These are phyloP conservation scores for Leistus spinibarbis DNA, from an alignment of 2,888 invertebrate species.

Conservation along the genomic window DNA sequence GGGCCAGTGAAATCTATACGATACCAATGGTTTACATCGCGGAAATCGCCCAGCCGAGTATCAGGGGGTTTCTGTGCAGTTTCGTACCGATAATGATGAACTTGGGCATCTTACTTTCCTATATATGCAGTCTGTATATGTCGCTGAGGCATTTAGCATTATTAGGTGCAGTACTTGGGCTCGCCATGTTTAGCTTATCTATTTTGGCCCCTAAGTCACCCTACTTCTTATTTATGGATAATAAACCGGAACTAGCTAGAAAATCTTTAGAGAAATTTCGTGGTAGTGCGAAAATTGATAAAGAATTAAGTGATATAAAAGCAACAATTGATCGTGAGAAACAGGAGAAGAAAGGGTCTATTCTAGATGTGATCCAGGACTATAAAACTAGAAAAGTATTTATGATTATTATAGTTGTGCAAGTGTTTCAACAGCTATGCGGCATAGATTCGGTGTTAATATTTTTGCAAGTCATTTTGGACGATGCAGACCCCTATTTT, in stretches of 20 bases:
- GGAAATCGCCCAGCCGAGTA: conserved; percentile 10
- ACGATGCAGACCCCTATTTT: not conserved
- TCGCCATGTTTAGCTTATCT: not conserved
- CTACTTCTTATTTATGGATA: conserved; percentile 12
- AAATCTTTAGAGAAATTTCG: conserved; percentile 10
- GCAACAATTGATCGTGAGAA: conserved; percentile 1
- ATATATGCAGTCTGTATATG: not conserved
- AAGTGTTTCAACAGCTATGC: conserved; percentile 8
- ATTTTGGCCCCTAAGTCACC: conserved; percentile 13
- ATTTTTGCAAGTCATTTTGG: conserved; percentile 16
- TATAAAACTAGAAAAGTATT: not conserved
- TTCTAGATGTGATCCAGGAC: conserved; percentile 11
- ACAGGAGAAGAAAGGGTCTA: not conserved
- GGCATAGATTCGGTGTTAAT: conserved; percentile 18
- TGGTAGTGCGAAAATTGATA: not conserved
- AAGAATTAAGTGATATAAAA: conserved; percentile 26
- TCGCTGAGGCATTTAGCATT: not conserved
- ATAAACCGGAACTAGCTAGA: conserved; percentile 10
- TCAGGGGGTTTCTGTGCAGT: conserved; percentile 14
- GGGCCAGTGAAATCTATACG: conserved; percentile 6
- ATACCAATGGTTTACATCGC: conserved; percentile 3
- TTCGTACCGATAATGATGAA: conserved; percentile 20
- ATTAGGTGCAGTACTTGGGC: not conserved
- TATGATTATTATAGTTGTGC: conserved; percentile 1
- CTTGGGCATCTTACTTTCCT: conserved; percentile 15